A percentile compares a stretch with the other conserved stretches of the same genome.
Conservation (phyloP, 1,140 invertebrate genomes). For the Adoxophyes honmai region DNA sequence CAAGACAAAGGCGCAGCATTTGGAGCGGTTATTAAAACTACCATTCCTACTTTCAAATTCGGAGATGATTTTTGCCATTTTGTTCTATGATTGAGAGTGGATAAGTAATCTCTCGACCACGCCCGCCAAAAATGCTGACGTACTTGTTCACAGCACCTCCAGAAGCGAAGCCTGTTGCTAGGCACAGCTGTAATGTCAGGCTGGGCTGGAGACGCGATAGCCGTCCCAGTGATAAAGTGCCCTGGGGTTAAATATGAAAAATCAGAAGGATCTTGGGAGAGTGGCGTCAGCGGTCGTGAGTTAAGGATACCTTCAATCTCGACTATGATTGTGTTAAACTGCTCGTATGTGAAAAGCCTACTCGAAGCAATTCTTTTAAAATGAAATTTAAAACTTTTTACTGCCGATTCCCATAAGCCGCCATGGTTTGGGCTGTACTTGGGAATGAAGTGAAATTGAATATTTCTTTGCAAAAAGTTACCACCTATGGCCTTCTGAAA, state of each 20-base stretch:
- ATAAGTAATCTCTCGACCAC: constrained; percentile 21
- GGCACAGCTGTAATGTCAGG: neutral
- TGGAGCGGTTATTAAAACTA: neutral
- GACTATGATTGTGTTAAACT: constrained; percentile 10
- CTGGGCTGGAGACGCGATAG: constrained; percentile 4
- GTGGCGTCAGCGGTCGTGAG: constrained; percentile 14
- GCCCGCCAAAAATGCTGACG: constrained; percentile 23
- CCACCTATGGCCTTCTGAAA: neutral
- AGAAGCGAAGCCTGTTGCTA: constrained; percentile 8
- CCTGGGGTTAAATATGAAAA: constrained; percentile 21
- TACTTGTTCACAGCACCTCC: constrained; percentile 18
- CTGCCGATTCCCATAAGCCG: constrained; percentile 60
- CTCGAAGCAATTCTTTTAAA: constrained; percentile 27
- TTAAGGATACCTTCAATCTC: constrained; percentile 20
- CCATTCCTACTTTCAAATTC: constrained; percentile 7
- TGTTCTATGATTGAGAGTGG: constrained; percentile 12
- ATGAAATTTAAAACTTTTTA: constrained; percentile 55
- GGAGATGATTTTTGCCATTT: constrained; percentile 13
- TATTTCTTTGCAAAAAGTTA: constrained; percentile 20
- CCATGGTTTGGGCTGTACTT: constrained; percentile 57
- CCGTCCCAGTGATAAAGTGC: constrained; percentile 16
- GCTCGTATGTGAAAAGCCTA: constrained; percentile 19
- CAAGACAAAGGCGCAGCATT: constrained; percentile 30
- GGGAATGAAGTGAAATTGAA: constrained; percentile 65
- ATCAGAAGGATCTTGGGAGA: constrained; percentile 9